Evolutionary conservation across 2,797 vertebrate genomes (phyloP).

Genomic region (Psittacula derbiana): DNA sequence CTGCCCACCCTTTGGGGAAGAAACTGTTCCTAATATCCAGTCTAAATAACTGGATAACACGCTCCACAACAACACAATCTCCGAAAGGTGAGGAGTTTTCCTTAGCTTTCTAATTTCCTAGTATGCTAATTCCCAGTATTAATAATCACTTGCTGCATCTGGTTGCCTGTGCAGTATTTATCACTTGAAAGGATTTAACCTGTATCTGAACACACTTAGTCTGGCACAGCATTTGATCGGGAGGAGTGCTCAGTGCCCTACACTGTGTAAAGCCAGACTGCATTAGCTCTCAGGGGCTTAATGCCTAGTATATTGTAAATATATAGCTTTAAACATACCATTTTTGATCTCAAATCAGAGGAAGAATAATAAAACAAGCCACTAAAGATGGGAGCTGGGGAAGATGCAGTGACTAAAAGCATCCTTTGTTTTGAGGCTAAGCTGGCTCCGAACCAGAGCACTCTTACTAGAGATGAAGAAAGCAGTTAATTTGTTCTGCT

Average conservation of each 20-base stretch:
- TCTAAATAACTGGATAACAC: background rate
- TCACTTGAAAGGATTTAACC: background rate
- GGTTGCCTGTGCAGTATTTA: background rate
- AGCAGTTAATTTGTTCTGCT: conserved; percentile 60
- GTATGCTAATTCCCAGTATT: background rate
- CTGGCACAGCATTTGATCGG: background rate
- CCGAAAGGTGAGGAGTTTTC: background rate
- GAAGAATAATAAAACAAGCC: conserved; percentile 1
- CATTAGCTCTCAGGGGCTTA: background rate
- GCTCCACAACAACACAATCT: background rate
- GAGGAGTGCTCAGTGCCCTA: background rate
- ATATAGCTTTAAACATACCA: background rate
- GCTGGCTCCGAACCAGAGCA: conserved; percentile 19
- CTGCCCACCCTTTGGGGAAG: accelerated
- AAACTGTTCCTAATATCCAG: background rate
- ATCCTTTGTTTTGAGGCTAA: conserved; percentile 30
- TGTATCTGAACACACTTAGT: background rate
- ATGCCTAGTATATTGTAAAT: background rate
- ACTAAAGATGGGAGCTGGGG: background rate
- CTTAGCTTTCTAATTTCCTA: background rate
- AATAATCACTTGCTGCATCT: background rate
- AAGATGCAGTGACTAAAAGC: conserved; percentile 18
- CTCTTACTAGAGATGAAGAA: conserved; percentile 12
- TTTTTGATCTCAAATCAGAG: background rate
- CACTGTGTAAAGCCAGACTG: background rate